Conservation (phyloP, 2,113 vertebrate genomes). For the Rhagologus leucostigma region DNA sequence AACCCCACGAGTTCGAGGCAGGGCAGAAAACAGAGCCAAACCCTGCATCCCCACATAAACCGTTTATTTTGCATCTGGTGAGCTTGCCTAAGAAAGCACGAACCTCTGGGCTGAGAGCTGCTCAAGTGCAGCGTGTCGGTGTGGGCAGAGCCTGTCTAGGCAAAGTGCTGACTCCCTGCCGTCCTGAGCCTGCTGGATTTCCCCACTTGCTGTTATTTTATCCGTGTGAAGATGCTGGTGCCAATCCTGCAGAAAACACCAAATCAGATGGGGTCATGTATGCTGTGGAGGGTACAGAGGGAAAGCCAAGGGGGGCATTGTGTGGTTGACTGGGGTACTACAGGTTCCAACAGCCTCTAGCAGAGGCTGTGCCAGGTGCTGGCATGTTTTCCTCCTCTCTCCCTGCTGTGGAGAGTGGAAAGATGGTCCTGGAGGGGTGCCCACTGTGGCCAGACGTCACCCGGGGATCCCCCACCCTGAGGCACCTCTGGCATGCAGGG, state of each 20-base stretch:
- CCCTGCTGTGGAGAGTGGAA: background rate
- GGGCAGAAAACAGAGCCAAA: background rate
- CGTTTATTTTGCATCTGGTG: background rate
- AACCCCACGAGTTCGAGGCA: background rate
- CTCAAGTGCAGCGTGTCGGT: fast-evolving
- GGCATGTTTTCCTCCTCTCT: background rate
- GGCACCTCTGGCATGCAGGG: background rate
- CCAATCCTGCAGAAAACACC: conserved; percentile 9
- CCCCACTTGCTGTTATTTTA: background rate
- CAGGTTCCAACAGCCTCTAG: background rate
- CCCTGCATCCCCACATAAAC: background rate
- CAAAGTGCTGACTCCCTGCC: fast-evolving
- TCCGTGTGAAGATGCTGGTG: background rate
- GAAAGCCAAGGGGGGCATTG: fast-evolving
- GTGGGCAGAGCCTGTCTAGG: fast-evolving
- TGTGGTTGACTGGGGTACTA: background rate
- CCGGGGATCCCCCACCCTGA: background rate
- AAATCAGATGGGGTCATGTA: background rate
- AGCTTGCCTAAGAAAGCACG: background rate
- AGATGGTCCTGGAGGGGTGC: fast-evolving
- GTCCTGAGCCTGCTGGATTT: background rate
- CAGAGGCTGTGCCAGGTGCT: background rate
- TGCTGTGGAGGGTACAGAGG: background rate
- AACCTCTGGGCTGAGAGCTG: background rate
- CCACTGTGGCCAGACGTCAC: background rate